Percentiles rank a stretch among this genome's conserved stretches.
Conservation (phyloP, 1,140 invertebrate species). For the Drosophila serrata region DNA sequence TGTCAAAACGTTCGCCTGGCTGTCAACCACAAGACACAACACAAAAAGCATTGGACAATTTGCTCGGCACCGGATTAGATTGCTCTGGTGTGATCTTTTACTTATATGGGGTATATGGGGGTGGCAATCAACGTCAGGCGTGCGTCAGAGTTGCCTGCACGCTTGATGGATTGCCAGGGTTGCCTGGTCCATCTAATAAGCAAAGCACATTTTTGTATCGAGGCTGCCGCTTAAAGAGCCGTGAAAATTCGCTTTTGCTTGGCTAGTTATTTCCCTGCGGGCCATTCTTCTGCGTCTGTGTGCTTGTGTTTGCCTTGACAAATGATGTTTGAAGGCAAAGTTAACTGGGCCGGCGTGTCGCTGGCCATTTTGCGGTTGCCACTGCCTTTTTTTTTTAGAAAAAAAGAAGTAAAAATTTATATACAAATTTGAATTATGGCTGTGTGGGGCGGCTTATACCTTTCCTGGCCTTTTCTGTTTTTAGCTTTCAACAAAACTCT, state of each 20-base stretch:
- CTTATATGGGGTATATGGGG: constrained; percentile 20
- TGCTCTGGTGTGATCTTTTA: constrained; percentile 44
- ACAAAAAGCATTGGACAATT: constrained; percentile 57
- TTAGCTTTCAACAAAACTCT: constrained; percentile 66
- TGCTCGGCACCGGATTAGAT: constrained; percentile 44
- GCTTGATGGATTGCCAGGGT: constrained; percentile 53
- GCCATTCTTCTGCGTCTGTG: constrained; percentile 17
- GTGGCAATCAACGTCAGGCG: constrained; percentile 64
- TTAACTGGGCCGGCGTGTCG: constrained; percentile 60
- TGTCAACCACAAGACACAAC: constrained; percentile 63
- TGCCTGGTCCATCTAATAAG: constrained; percentile 56
- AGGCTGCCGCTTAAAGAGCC: constrained; percentile 46
- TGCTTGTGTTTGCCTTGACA: constrained; percentile 47
- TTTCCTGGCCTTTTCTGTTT: constrained; percentile 50
- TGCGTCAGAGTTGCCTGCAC: constrained; percentile 45
- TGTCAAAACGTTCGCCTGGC: constrained; percentile 33
- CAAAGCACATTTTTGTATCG: constrained; percentile 42
- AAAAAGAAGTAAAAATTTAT: constrained; percentile 56
- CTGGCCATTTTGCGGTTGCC: constrained; percentile 34
- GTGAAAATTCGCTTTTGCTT: constrained; percentile 49
- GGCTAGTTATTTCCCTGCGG: constrained; percentile 32
- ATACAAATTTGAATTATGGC: constrained; percentile 74
- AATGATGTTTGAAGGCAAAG: constrained; percentile 65
- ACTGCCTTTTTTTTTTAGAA: too few species aligned
- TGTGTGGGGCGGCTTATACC: constrained; percentile 37